These are phyloP conservation scores for Anastrepha obliqua DNA, from an alignment of 1,140 invertebrate genomes.

Conservation along the genomic window DNA sequence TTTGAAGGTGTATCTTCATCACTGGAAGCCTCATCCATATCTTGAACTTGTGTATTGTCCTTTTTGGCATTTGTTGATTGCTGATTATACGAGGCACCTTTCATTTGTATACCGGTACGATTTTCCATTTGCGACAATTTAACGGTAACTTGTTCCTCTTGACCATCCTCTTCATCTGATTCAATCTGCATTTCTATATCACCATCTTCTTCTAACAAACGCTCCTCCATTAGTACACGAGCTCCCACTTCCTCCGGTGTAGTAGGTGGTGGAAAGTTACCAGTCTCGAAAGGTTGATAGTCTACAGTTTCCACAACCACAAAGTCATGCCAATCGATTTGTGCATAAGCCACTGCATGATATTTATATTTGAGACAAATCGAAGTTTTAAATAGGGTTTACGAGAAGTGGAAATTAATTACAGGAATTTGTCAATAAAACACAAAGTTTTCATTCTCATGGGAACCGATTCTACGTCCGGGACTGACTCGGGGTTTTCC, in stretches of 20 bases:
- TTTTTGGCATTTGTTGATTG: constrained; percentile 64
- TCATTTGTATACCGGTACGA: constrained; percentile 75
- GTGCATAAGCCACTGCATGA: constrained; percentile 88
- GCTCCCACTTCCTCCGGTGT: constrained; percentile 98
- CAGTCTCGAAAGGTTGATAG: constrained; percentile 96
- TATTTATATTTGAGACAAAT: not conserved
- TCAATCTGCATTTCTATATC: constrained; percentile 83
- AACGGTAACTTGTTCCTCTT: constrained; percentile 65
- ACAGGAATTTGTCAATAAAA: too few relatives aligned
- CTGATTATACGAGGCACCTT: constrained; percentile 71
- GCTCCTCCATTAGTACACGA: constrained; percentile 88
- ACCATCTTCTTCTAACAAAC: constrained; percentile 76
- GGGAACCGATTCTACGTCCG: too few relatives aligned
- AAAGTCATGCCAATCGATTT: constrained; percentile 99
- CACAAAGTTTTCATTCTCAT: too few relatives aligned
- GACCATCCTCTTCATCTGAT: constrained; percentile 80
- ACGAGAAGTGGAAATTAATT: too few relatives aligned
- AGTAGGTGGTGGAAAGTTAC: constrained; percentile 96
- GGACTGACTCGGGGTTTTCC: too few relatives aligned
- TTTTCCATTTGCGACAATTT: constrained; percentile 80
- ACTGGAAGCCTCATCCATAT: constrained; percentile 92
- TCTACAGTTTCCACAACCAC: constrained; percentile 99
- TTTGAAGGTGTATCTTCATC: constrained; percentile 82
- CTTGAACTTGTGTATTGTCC: constrained; percentile 81
- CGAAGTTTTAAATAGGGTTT: too few relatives aligned